Percentiles rank a stretch among this genome's conserved stretches.
Conservation (phyloP, 2,797 vertebrate genomes). For the Cirrhinus mrigala region DNA sequence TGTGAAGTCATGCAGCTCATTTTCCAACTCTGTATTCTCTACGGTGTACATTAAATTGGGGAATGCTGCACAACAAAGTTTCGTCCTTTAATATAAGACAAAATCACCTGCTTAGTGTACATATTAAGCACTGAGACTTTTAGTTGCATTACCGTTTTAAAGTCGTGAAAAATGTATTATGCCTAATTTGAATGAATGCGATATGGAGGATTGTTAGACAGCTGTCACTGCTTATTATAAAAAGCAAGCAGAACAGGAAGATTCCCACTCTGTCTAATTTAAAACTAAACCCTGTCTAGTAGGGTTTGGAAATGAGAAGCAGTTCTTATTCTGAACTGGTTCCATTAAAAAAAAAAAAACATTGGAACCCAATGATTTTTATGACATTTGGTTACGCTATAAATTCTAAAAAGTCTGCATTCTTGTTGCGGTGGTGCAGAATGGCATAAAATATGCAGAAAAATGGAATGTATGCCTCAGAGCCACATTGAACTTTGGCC, state of each 20-base stretch:
- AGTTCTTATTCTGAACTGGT: background rate
- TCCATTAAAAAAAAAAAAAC: too few species aligned
- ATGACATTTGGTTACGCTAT: background rate
- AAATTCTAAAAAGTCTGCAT: background rate
- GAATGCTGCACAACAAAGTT: background rate
- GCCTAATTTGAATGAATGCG: background rate
- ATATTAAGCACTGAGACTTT: background rate
- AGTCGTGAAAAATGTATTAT: slow-evolving; percentile 11
- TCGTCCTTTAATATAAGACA: background rate
- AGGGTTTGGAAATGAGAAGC: background rate
- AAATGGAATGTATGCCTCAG: background rate
- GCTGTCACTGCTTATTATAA: slow-evolving; percentile 21
- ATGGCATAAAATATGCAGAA: background rate
- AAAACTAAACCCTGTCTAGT: background rate
- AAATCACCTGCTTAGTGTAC: slow-evolving; percentile 6
- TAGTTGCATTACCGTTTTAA: background rate
- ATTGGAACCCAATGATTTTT: background rate
- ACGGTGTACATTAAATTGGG: background rate
- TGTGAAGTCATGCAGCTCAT: slow-evolving; percentile 40
- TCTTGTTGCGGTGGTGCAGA: background rate
- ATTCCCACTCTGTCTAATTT: background rate
- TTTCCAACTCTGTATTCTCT: slow-evolving; percentile 2
- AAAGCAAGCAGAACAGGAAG: background rate
- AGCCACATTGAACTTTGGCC: background rate
- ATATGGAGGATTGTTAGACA: slow-evolving; percentile 14